Evolutionary conservation across 2,888 invertebrate genomes (phyloP).

Genomic region (Drosophila buzzatii): DNA sequence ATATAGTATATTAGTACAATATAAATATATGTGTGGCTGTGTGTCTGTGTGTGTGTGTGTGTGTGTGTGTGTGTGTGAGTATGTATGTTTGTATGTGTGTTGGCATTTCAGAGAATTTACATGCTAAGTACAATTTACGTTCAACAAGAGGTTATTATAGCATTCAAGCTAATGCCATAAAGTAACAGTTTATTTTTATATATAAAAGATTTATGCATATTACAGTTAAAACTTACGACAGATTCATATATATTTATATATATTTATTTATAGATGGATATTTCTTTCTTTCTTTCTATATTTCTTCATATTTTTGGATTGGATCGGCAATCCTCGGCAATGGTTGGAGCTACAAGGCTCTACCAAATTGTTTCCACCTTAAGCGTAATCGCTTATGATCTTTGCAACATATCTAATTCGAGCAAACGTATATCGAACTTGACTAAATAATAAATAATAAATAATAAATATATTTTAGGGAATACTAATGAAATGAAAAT

Average conservation of each 20-base stretch:
- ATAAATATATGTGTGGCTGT: slow-evolving; percentile 51
- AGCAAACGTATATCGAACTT: slow-evolving; percentile 17
- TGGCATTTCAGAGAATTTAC: slow-evolving; percentile 57
- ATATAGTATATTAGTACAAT: slow-evolving; percentile 52
- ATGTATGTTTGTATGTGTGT: not conserved
- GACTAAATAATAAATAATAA: no score
- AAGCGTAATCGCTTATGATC: slow-evolving; percentile 48
- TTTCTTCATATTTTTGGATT: slow-evolving; percentile 31
- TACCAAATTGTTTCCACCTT: not conserved
- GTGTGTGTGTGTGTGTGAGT: slow-evolving; percentile 5
- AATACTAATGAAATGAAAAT: no score
- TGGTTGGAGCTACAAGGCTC: not conserved
- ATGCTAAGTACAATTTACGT: slow-evolving; percentile 69
- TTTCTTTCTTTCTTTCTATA: not conserved
- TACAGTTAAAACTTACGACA: slow-evolving; percentile 76
- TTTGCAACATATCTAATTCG: slow-evolving; percentile 19
- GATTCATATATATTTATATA: no score
- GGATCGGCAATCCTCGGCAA: slow-evolving; percentile 26
- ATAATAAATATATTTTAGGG: no score
- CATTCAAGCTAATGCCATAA: slow-evolving; percentile 72
- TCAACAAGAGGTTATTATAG: slow-evolving; percentile 80
- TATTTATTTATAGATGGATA: no score
- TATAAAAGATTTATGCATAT: slow-evolving; percentile 66
- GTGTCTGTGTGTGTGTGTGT: slow-evolving; percentile 1
- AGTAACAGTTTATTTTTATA: slow-evolving; percentile 65